phyloP scores from a whole-genome alignment of 2,888 invertebrate genomes.

The Rhodophaea formosa region DNA sequence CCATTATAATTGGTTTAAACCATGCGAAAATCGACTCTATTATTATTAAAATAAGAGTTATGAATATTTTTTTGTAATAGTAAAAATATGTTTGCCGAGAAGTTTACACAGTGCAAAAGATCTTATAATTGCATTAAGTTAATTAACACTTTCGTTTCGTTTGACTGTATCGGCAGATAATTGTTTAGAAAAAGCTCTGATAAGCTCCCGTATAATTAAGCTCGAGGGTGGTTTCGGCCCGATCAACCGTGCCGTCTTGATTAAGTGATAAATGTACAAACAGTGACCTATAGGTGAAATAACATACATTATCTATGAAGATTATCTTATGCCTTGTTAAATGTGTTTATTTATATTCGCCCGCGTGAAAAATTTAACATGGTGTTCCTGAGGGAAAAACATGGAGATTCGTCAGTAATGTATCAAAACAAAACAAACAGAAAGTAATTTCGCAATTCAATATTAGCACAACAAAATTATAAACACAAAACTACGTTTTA shows the following conservation, averaged over 20 bases:
- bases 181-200: slow-evolving; percentile 38
- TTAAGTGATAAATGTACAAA: slow-evolving; percentile 4
- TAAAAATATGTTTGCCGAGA: slow-evolving; percentile 23
- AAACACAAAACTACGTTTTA: too few relatives aligned
- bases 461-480: too few relatives aligned
- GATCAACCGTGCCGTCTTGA: slow-evolving; percentile 6
- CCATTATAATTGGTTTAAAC: neutral
- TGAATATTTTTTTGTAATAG: neutral
- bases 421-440: too few relatives aligned
- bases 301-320: neutral
- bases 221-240: slow-evolving; percentile 3
- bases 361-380: too few relatives aligned
- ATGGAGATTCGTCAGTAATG: too few relatives aligned
- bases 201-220: slow-evolving; percentile 13
- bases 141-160: slow-evolving; percentile 57
- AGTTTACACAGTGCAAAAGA: slow-evolving; percentile 42
- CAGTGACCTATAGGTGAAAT: neutral
- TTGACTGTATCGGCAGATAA: slow-evolving; percentile 47
- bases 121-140: slow-evolving; percentile 61
- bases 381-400: too few relatives aligned
- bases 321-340: neutral
- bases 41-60: neutral
- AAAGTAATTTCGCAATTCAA: too few relatives aligned
- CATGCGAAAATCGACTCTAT: slow-evolving; percentile 17
- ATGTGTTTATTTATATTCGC: too few relatives aligned